phyloP scores from a whole-genome alignment of 1,140 invertebrate species.

The Drosophila mojavensis region DNA sequence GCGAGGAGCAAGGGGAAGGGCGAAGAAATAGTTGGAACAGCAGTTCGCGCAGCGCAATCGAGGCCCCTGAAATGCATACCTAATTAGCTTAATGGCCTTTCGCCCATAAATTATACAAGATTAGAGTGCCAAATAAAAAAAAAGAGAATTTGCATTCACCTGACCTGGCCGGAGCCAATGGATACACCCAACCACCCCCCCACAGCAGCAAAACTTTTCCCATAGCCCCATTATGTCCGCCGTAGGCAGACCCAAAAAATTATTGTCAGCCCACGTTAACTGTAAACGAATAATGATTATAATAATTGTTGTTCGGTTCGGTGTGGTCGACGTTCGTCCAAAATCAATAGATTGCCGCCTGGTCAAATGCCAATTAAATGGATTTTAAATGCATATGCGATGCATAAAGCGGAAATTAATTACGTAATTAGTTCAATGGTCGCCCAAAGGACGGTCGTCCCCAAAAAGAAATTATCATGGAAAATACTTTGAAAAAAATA shows the following conservation, averaged over 20 bases:
- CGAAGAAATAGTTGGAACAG: constrained; percentile 31
- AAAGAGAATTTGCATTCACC: constrained; percentile 48
- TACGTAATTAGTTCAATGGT: constrained; percentile 33
- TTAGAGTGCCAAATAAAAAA: constrained; percentile 55
- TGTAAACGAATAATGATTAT: constrained; percentile 61
- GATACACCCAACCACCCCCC: neutral
- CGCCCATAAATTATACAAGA: constrained; percentile 69
- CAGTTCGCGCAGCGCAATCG: constrained; percentile 11
- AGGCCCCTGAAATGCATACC: constrained; percentile 64
- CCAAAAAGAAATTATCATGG: constrained; percentile 3
- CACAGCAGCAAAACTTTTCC: neutral
- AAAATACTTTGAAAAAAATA: neutral
- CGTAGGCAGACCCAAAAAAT: constrained; percentile 25
- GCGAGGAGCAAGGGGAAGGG: neutral
- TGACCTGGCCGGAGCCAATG: neutral
- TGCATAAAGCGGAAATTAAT: constrained; percentile 45
- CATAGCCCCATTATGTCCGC: neutral
- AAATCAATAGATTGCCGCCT: constrained; percentile 55
- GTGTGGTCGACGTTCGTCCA: neutral
- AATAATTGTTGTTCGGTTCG: constrained; percentile 52
- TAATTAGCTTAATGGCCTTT: constrained; percentile 74
- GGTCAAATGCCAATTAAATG: constrained; percentile 64
- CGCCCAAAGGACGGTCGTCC: neutral
- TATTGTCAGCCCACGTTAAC: constrained; percentile 36
- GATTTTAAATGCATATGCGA: constrained; percentile 34